Evolutionary conservation across 2,888 invertebrate genomes (phyloP).

Genomic region (Rhamphomyia laevipes): DNA sequence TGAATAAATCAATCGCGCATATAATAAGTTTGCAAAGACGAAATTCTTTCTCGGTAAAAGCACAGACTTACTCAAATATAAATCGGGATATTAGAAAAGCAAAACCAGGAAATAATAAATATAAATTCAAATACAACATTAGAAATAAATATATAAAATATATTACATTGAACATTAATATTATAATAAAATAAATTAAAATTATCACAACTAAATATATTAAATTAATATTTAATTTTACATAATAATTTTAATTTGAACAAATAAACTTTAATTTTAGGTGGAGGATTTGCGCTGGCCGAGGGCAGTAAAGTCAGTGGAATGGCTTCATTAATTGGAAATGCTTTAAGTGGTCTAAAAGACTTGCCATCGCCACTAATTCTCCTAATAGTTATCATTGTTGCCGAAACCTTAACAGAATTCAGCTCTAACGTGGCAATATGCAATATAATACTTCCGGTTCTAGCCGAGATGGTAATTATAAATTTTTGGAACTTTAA

Average conservation of each 20-base stretch:
- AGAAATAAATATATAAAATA: too few species aligned
- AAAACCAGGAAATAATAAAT: too few species aligned
- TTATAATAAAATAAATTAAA: too few species aligned
- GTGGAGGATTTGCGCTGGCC: conserved; percentile 86
- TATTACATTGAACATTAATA: too few species aligned
- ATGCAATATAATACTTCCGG: conserved; percentile 77
- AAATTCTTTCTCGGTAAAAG: too few species aligned
- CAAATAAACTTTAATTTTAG: conserved; percentile 25
- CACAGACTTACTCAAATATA: too few species aligned
- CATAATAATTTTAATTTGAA: not conserved
- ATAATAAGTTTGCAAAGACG: too few species aligned
- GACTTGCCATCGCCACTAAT: conserved; percentile 52
- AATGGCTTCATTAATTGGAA: conserved; percentile 64
- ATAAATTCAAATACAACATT: too few species aligned
- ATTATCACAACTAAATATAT: too few species aligned
- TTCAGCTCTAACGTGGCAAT: conserved; percentile 86
- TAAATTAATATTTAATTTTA: conserved; percentile 4
- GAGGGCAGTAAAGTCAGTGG: conserved; percentile 72
- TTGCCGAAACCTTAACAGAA: conserved; percentile 73
- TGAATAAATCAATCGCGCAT: too few species aligned
- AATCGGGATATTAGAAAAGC: too few species aligned
- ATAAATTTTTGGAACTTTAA: conserved; percentile 11
- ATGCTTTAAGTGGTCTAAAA: conserved; percentile 52
- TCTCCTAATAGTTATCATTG: conserved; percentile 60
- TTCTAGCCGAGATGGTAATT: conserved; percentile 68